These are phyloP conservation scores for Beroe forskalii DNA, from an alignment of 37 sponge, comb jelly and placozoan genomes.

Conservation along the genomic window DNA sequence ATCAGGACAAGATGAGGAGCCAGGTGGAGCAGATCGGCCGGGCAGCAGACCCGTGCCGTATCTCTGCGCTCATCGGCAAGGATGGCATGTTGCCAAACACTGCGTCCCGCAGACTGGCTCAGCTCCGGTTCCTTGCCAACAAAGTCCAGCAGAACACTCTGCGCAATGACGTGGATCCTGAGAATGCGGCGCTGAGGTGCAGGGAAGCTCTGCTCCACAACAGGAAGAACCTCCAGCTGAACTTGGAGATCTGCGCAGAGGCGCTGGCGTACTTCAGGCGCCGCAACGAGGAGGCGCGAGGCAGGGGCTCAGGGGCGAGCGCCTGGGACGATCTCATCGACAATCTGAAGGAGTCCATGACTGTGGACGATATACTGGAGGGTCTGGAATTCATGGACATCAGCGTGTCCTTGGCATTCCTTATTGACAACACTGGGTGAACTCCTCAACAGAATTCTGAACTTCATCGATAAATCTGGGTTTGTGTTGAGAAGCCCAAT, in stretches of 20 bases:
- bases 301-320: not conserved
- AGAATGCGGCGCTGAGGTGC: not conserved
- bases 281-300: not conserved
- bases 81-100: not conserved
- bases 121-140: not conserved
- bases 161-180: not conserved
- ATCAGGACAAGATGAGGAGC: not conserved
- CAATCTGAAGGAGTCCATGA: not conserved
- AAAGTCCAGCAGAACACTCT: not conserved
- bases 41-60: constrained; percentile 13
- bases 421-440: constrained; percentile 28
- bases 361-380: constrained; percentile 10
- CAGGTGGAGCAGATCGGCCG: not conserved
- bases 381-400: not conserved
- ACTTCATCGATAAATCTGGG: no score
- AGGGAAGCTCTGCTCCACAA: not conserved
- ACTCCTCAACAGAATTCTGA: no score
- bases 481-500: no score
- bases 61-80: not conserved
- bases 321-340: not conserved
- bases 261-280: constrained; percentile 4
- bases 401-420: not conserved
- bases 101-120: not conserved
- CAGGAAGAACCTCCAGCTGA: not conserved
- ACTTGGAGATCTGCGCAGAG: constrained; percentile 9